Evolutionary conservation across 2,797 vertebrate genomes (phyloP), one percentile per base, ranked within the genome.

Genomic region (Hapalemur alaotrensis): DNA sequence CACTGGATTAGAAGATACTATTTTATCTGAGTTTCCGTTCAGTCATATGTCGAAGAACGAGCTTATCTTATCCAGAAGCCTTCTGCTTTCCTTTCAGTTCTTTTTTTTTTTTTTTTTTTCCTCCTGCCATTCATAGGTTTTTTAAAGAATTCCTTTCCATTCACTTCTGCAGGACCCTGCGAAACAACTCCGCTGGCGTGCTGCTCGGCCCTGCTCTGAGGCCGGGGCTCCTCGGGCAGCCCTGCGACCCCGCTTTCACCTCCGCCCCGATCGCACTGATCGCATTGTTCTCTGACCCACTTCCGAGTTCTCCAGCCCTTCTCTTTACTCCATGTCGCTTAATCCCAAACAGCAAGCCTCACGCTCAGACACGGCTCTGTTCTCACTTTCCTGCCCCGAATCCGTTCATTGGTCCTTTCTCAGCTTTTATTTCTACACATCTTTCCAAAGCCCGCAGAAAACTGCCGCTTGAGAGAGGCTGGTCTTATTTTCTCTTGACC

Each of bases 21-120:
- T 52, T 81, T 95, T 89, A 95, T 95, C 93, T 94, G 82, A 32
- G 73, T 94, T 93, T 93, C 91, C 46, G 93, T 80, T 96, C 52
- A 63, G 94, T 95, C 94, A 73, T 80, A 95, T 88, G 96, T 73
- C 94, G 84, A 73, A 23, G 59, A 94, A 84, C 0, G n/a, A 93
- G 95, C 57, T 97, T 91, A 93, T 97, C 94, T 93, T 38, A 52
- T 86, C 83, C 46, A 9, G 2, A 50, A 79, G 57, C n/a, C 75
- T 88, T 63, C 84, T 86, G n/a, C 81, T 95, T 65, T 92, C 57
- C 63, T 67, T 89, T 72, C 69, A 22, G 73, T 41, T 82, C 61
- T 78, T 82, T 48, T 48, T 23, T 20, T 5, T 7, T 17, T 17
- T 41, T 48, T 23, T n/a, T 20, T n/a, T 57, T 18, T 9, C 15